Evolutionary conservation across 1,140 invertebrate species (phyloP).

Genomic region (Heliconius melpomene): DNA sequence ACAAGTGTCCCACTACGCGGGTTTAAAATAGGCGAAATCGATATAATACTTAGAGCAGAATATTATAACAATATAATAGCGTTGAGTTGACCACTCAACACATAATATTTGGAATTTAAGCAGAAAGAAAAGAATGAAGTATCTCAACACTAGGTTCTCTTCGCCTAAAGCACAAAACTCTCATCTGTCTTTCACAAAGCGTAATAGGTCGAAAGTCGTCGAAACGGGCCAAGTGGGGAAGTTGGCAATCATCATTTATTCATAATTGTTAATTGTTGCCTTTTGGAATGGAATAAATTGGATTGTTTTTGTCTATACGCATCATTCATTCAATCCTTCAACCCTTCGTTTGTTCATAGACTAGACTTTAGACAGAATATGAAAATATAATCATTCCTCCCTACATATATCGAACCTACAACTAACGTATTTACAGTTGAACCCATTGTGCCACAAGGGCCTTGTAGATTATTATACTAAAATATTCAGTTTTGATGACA

Average conservation of each 20-base stretch:
- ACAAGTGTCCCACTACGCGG: neutral
- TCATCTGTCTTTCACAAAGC: conserved; percentile 6
- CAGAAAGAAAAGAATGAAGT: neutral
- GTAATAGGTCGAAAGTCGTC: conserved; percentile 12
- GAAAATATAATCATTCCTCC: no score
- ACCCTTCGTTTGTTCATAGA: no score
- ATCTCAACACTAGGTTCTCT: neutral
- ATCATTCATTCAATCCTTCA: no score
- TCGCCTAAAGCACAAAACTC: neutral
- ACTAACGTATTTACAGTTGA: no score
- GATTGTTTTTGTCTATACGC: no score
- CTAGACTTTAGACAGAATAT: no score
- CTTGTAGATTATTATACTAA: conserved; percentile 1
- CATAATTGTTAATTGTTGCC: conserved; percentile 9
- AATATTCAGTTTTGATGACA: conserved; percentile 3
- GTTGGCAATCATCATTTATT: conserved; percentile 14
- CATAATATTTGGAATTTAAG: neutral
- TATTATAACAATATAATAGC: neutral
- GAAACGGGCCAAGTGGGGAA: neutral
- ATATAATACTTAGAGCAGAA: neutral
- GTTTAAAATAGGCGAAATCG: conserved; percentile 8
- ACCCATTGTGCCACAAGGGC: no score
- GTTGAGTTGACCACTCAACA: neutral
- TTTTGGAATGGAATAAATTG: no score
- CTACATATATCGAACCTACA: no score